phyloP scores from a whole-genome alignment of 2,888 invertebrate genomes.

The Papilio gigon region DNA sequence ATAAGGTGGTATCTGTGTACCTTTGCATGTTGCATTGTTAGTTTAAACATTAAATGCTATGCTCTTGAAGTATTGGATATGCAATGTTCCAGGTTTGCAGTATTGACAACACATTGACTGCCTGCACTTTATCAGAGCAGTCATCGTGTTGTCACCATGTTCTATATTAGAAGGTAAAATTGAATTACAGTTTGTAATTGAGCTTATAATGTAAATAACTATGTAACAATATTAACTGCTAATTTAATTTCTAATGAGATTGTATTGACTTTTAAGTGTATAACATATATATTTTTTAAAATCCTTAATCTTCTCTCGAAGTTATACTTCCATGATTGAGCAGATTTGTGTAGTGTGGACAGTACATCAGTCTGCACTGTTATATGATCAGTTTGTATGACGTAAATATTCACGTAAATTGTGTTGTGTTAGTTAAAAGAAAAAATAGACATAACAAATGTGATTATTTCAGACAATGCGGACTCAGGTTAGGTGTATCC shows the following conservation, averaged over 20 bases:
- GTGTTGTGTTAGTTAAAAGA: neutral
- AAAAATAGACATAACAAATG: no score
- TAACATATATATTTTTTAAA: no score
- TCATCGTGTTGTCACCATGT: constrained; percentile 12
- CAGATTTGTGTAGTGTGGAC: neutral
- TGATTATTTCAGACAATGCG: neutral
- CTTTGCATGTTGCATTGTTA: neutral
- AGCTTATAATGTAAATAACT: constrained; percentile 2
- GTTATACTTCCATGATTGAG: neutral
- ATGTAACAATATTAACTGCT: neutral
- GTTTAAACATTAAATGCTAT: no score
- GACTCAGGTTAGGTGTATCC: neutral
- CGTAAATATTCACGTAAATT: neutral
- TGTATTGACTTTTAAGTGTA: constrained; percentile 2
- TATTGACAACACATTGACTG: constrained; percentile 9
- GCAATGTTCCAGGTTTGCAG: constrained; percentile 12
- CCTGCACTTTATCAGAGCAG: constrained; percentile 10
- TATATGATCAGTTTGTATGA: neutral
- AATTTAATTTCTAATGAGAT: neutral
- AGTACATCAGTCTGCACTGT: neutral
- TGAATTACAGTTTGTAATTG: neutral
- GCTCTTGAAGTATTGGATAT: neutral
- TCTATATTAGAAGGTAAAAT: constrained; percentile 20
- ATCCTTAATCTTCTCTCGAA: neutral
- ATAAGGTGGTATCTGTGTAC: neutral